A percentile compares a stretch with the other conserved stretches of the same genome.
Conservation (phyloP, 2,888 invertebrate genomes). For the Vanessa cardui region DNA sequence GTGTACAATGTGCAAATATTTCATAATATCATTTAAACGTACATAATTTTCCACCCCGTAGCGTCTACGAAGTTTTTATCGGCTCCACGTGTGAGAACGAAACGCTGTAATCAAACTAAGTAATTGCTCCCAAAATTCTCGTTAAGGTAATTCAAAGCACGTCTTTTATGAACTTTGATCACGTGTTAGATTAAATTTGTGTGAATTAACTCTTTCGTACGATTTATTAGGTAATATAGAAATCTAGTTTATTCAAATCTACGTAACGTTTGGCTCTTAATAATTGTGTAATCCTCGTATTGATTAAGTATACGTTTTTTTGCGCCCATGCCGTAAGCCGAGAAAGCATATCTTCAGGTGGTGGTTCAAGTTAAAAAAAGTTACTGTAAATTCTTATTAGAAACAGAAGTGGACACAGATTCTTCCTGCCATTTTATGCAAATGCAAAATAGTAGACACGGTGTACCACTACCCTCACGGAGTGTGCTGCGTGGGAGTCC, state of each 20-base stretch:
- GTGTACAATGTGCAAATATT: conserved; percentile 49
- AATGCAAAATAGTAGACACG: too few species aligned
- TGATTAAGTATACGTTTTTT: too few species aligned
- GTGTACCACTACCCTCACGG: too few species aligned
- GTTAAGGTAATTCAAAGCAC: conserved; percentile 49
- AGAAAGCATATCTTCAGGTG: too few species aligned
- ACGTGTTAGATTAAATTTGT: conserved; percentile 39
- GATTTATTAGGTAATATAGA: conserved; percentile 11
- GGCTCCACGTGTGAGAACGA: conserved; percentile 64
- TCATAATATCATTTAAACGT: conserved; percentile 37
- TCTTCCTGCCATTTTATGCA: too few species aligned
- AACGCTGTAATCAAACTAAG: conserved; percentile 57
- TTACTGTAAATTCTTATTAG: too few species aligned
- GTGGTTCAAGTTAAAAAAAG: too few species aligned
- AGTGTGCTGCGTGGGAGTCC: too few species aligned
- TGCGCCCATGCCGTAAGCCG: too few species aligned
- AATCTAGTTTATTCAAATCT: conserved; percentile 8
- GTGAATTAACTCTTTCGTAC: conserved; percentile 28
- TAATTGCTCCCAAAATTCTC: conserved; percentile 49
- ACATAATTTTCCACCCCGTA: conserved; percentile 51
- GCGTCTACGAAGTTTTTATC: conserved; percentile 76
- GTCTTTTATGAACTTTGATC: conserved; percentile 47
- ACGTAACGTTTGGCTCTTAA: too few species aligned
- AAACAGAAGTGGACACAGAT: too few species aligned
- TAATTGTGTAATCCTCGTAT: too few species aligned